phyloP scores from a whole-genome alignment of 2,797 vertebrate genomes.

The Sternotherus odoratus region DNA sequence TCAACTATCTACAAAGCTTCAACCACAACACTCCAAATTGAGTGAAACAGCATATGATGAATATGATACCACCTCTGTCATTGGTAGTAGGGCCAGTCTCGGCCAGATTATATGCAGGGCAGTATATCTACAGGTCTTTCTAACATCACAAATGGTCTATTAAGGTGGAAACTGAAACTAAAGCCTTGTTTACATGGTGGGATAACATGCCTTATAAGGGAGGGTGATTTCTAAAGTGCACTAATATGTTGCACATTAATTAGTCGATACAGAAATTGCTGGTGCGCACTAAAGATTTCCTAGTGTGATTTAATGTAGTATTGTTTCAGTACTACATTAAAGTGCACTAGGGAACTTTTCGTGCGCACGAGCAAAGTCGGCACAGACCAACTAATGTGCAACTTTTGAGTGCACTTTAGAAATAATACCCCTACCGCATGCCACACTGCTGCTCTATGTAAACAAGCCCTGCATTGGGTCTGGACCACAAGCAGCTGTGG shows the following conservation, averaged over 20 bases:
- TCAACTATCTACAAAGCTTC: constrained; percentile 11
- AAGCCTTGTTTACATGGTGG: no score
- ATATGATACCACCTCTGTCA: neutral
- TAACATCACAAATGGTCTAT: neutral
- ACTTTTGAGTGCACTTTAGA: neutral
- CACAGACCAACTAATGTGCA: neutral
- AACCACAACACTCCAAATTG: neutral
- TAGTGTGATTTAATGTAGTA: neutral
- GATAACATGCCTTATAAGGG: no score
- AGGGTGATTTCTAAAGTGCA: no score
- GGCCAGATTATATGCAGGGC: neutral
- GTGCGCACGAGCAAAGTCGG: neutral
- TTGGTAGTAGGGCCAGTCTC: neutral
- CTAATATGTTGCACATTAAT: no score
- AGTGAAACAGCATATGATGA: neutral
- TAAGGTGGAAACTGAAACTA: neutral
- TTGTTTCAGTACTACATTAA: neutral
- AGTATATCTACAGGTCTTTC: neutral
- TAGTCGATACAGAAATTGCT: neutral
- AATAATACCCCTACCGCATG: neutral
- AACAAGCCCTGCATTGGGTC: neutral
- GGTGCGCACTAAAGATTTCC: neutral
- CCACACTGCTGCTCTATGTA: neutral
- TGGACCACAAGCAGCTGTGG: neutral
- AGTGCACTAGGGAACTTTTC: neutral